Conservation (phyloP, 2,888 invertebrate genomes). For the Macrostomum cliftonense region DNA sequence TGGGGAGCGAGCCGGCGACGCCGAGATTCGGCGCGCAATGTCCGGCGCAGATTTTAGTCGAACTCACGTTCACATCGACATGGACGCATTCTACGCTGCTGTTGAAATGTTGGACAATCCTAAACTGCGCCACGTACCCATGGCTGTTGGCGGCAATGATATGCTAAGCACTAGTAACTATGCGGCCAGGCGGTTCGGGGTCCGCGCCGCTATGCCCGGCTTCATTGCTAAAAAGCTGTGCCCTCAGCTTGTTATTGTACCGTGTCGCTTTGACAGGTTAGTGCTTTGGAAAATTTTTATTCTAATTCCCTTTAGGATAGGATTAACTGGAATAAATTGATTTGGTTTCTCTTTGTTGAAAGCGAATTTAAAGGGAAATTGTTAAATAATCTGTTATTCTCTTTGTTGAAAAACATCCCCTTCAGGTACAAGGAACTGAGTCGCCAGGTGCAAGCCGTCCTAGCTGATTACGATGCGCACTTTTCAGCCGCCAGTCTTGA, state of each 20-base stretch:
- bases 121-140: conserved; percentile 39
- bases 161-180: conserved; percentile 49
- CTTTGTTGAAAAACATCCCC: no score
- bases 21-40: conserved; percentile 35
- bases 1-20: conserved; percentile 35
- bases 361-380: no score
- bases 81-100: conserved; percentile 48
- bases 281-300: no score
- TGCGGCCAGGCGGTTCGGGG: conserved; percentile 44
- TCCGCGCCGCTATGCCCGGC: conserved; percentile 47
- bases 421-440: conserved; percentile 39
- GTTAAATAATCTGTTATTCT: no score
- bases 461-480: conserved; percentile 43
- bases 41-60: conserved; percentile 35
- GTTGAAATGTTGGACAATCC: conserved; percentile 43
- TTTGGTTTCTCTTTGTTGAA: no score
- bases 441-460: conserved; percentile 30
- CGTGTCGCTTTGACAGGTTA: conserved; percentile 37
- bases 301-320: no score
- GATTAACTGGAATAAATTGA: no score
- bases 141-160: conserved; percentile 44
- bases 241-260: conserved; percentile 43
- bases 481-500: conserved; percentile 42
- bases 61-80: conserved; percentile 44
- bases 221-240: conserved; percentile 46